Evolutionary conservation across 2,888 invertebrate genomes (phyloP).

Genomic region (Megastigmus dorsalis): DNA sequence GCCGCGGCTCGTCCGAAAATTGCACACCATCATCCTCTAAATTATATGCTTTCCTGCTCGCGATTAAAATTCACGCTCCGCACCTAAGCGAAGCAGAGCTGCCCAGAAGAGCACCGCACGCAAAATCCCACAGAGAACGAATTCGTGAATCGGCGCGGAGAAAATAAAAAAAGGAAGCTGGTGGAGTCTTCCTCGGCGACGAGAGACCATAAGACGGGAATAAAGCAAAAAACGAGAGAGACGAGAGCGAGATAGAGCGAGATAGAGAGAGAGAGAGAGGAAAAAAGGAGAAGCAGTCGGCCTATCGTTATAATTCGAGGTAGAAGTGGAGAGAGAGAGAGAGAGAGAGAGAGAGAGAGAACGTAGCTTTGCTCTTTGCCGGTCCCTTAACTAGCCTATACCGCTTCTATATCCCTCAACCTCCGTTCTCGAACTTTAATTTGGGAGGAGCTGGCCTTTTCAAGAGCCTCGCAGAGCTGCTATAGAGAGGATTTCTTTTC

Average conservation of each 20-base stretch:
- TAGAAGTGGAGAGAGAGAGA: background rate
- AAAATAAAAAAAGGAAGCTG: background rate
- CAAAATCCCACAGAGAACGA: background rate
- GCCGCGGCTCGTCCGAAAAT: no score
- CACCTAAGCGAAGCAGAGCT: background rate
- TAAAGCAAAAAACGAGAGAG: background rate
- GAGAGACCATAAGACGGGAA: background rate
- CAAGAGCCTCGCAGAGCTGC: conserved; percentile 20
- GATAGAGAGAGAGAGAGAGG: background rate
- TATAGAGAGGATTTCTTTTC: conserved; percentile 39
- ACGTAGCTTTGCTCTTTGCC: background rate
- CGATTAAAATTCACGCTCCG: conserved; percentile 24
- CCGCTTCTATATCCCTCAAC: background rate
- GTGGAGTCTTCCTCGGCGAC: no score
- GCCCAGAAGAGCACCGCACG: background rate
- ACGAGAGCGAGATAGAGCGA: background rate
- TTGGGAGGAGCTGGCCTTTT: conserved; percentile 44
- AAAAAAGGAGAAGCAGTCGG: conserved; percentile 14
- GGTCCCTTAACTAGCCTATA: conserved; percentile 5
- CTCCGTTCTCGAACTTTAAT: conserved; percentile 22
- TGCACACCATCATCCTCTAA: conserved; percentile 21
- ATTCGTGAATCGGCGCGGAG: background rate
- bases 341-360: background rate
- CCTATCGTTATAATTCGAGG: conserved; percentile 39
- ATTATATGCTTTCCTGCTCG: conserved; percentile 22